Base-by-base conservation (phyloP, 2,797 vertebrate species). In the Rhodeus uyekii region DNA sequence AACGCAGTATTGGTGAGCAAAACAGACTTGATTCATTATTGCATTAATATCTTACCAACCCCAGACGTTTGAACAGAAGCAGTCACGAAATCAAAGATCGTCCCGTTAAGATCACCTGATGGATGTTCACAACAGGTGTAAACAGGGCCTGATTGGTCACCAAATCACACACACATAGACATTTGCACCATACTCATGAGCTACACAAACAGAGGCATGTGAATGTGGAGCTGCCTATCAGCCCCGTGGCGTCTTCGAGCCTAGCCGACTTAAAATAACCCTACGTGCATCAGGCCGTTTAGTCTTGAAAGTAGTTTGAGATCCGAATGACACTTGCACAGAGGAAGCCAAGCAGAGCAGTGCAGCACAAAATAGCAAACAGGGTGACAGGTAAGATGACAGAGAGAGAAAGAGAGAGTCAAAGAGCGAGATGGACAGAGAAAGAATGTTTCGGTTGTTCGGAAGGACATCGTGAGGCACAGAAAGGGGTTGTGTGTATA, bases 291-390 rank as follows among this genome's bases (percentile, higher is more conserved):
- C 81, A 83, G 77, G 71, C 78, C 50, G 36, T 81, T 85, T 83
- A 88, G 83, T 85, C 67, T 38, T 65, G 64, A 85, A 78, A 87
- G 61, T 80, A 74, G 48, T 81, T 75, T 32, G 60, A 64, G 76
- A 77, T 63, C 71, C 39, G 85, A 82, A 82, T 32, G 81, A 91
- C 80, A 79, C 88, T 89, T 90, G 92, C 91, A 94, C 90, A 91
- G 93, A 92, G 88, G 88, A 95, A 97, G 97, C 96, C 94, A 97
- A 97, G 97, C 97, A 95, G 94, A 97, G 96, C 96, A 93, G 93
- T 88, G 88, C 94, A 93, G 94, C 94, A 94, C 86, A 88, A 87
- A 92, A 92, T 83, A 92, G 93, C 91, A 93, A 84, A 92, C 88
- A 86, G 91, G 89, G 89, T 67, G 74, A 86, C 84, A 89, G 77